Conservation (phyloP, 2,113 vertebrate genomes). For the Syngnathoides biaculeatus region DNA sequence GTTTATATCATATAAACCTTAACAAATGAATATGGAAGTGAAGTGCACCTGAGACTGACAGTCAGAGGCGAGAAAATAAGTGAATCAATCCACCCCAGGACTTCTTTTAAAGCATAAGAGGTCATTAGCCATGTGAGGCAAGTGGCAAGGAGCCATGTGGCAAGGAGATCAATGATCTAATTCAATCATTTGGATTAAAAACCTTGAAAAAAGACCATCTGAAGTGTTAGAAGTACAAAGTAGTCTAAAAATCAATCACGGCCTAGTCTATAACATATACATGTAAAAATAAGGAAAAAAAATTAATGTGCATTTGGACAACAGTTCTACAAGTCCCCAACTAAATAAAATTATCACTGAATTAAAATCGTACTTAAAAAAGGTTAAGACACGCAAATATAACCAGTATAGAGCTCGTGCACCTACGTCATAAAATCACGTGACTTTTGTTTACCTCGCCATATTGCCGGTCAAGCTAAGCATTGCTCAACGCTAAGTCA, state of each 20-base stretch:
- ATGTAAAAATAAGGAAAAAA: background rate
- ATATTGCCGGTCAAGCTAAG: too few species aligned
- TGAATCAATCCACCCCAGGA: slow-evolving; percentile 5
- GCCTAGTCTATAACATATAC: background rate
- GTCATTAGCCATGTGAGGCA: background rate
- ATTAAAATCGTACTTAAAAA: background rate
- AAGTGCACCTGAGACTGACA: slow-evolving; percentile 6
- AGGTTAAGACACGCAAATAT: background rate
- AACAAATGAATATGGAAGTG: slow-evolving; percentile 7
- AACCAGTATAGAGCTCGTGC: background rate
- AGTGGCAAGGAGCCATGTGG: background rate
- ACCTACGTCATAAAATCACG: too few species aligned
- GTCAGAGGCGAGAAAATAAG: background rate
- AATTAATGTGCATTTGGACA: background rate
- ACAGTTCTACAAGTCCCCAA: background rate
- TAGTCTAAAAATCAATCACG: slow-evolving; percentile 1
- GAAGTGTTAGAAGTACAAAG: background rate
- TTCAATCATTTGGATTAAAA: slow-evolving; percentile 12
- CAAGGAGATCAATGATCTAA: slow-evolving; percentile 10
- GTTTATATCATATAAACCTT: background rate
- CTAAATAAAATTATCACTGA: background rate
- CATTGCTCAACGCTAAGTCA: too few species aligned
- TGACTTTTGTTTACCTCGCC: too few species aligned
- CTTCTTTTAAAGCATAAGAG: slow-evolving; percentile 3
- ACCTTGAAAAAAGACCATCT: slow-evolving; percentile 7